Percentiles rank a stretch among this genome's conserved stretches.
Conservation (phyloP, 1,140 invertebrate genomes). For the Drosophila mojavensis region DNA sequence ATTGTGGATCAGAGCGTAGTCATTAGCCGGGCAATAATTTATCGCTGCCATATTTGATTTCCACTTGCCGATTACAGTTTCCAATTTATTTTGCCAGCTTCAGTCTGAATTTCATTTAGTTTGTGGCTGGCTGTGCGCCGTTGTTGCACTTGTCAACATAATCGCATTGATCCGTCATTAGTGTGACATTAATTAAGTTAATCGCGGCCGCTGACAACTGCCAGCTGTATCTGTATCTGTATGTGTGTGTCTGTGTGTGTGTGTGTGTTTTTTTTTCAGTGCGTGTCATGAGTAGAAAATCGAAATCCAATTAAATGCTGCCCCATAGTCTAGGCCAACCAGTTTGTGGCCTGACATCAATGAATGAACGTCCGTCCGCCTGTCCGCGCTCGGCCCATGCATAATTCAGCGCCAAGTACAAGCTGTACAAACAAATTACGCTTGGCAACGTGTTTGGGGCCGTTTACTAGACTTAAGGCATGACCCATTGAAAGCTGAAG, state of each 20-base stretch:
- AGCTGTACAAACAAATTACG: slow-evolving; percentile 52
- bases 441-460: slow-evolving; percentile 12
- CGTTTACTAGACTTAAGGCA: slow-evolving; percentile 13
- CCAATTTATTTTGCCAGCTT: slow-evolving; percentile 65
- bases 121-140: neutral
- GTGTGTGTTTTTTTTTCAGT: slow-evolving; percentile 20
- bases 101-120: slow-evolving; percentile 66
- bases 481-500: slow-evolving; percentile 1
- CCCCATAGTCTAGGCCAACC: slow-evolving; percentile 9
- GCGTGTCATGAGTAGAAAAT: slow-evolving; percentile 72
- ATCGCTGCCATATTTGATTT: slow-evolving; percentile 52
- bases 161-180: slow-evolving; percentile 81
- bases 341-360: slow-evolving; percentile 10
- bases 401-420: slow-evolving; percentile 40
- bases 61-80: slow-evolving; percentile 59
- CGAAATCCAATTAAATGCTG: slow-evolving; percentile 71
- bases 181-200: slow-evolving; percentile 83
- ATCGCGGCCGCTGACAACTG: slow-evolving; percentile 56
- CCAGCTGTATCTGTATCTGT: neutral
- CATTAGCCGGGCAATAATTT: slow-evolving; percentile 67
- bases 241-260: neutral
- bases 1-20: slow-evolving; percentile 7
- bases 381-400: slow-evolving; percentile 9
- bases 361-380: neutral
- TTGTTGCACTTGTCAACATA: slow-evolving; percentile 67